Evolutionary conservation across 1,140 invertebrate species (phyloP).

Genomic region (Drepana arcuata): DNA sequence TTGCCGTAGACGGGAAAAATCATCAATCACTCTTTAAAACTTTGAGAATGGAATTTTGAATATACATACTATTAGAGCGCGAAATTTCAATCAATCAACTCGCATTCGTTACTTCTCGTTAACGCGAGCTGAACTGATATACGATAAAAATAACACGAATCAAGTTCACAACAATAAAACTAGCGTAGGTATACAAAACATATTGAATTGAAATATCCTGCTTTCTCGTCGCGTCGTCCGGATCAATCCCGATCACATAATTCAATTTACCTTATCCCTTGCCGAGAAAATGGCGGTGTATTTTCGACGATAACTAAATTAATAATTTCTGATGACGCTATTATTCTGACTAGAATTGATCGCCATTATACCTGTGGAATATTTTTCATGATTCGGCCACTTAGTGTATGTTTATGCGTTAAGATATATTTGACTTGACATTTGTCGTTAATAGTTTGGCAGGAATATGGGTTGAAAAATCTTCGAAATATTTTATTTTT

Average conservation of each 20-base stretch:
- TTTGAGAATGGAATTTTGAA: too few species aligned
- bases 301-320: slow-evolving; percentile 45
- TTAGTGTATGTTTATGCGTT: too few species aligned
- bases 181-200: slow-evolving; percentile 2
- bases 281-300: slow-evolving; percentile 43
- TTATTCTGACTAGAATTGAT: slow-evolving; percentile 36
- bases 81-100: too few species aligned
- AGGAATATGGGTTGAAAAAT: too few species aligned
- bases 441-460: too few species aligned
- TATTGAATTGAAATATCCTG: slow-evolving; percentile 20
- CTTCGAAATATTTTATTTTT: too few species aligned
- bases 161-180: neutral
- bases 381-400: too few species aligned
- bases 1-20: neutral
- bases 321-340: slow-evolving; percentile 45
- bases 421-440: too few species aligned
- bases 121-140: neutral
- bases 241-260: slow-evolving; percentile 48
- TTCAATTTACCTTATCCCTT: slow-evolving; percentile 57
- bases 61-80: too few species aligned
- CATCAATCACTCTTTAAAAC: neutral
- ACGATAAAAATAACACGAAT: neutral
- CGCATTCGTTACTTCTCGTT: neutral
- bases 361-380: slow-evolving; percentile 7
- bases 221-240: slow-evolving; percentile 31